A percentile compares a stretch with the other conserved stretches of the same genome.
phyloP scores from a whole-genome alignment of 2,888 invertebrate species.

The Fabriciana adippe region DNA sequence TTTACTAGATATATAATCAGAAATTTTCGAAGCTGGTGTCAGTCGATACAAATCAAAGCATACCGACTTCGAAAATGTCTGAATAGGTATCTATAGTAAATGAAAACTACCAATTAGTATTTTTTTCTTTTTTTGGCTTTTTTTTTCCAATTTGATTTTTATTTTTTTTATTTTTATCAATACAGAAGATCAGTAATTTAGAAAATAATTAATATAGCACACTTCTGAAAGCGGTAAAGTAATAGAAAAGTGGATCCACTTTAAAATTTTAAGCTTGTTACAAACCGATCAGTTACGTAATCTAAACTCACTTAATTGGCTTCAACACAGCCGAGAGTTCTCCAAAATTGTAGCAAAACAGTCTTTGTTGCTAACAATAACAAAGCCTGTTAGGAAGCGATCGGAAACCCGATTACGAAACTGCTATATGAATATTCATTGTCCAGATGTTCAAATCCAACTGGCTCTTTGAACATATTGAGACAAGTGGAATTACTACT shows the following conservation, averaged over 20 bases:
- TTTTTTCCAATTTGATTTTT: too few species aligned
- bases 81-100: too few species aligned
- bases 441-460: conserved; percentile 35
- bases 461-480: conserved; percentile 19
- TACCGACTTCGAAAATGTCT: too few species aligned
- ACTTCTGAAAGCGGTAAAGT: background rate
- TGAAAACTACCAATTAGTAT: too few species aligned
- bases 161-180: background rate
- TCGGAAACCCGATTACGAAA: conserved; percentile 33
- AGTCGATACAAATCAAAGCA: too few species aligned
- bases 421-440: conserved; percentile 47
- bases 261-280: conserved; percentile 19
- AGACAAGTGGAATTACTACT: conserved; percentile 17
- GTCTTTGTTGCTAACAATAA: conserved; percentile 33
- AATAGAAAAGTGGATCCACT: background rate
- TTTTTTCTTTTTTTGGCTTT: too few species aligned
- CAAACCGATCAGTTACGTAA: conserved; percentile 27
- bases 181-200: background rate
- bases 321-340: conserved; percentile 30
- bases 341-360: conserved; percentile 32
- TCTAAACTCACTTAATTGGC: conserved; percentile 29
- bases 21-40: too few species aligned
- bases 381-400: conserved; percentile 28
- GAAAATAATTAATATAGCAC: conserved; percentile 1
- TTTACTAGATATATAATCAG: too few species aligned